Base-by-base conservation (phyloP, 2,888 invertebrate species). In the Volucella inflata region DNA sequence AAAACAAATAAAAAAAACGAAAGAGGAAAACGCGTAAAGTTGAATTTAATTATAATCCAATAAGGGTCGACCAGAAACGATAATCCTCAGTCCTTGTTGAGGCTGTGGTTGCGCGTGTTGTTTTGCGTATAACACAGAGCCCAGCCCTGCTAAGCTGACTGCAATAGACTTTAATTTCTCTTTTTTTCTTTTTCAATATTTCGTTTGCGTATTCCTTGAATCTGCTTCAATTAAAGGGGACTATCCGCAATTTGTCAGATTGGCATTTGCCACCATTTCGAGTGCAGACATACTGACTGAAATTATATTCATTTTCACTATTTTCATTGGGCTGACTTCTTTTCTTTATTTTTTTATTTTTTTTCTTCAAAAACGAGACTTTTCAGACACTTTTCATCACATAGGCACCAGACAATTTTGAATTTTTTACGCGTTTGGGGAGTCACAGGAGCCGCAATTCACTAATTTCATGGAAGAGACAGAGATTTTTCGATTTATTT, bases 41-140 rank as follows among this genome's bases (percentile, higher is more conserved):
- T 48, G 30, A 55, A 79, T 74, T 78, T 79, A 83, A 74, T 84
- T 84, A 79, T 79, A 84, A 84, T 84, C 83, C 83, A 84, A 79
- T 79, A 74, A 78, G 70, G 55, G 83, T 83, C 74, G 79, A 44
- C 46, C 38, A 44, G 53, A 55, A 57, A 75, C 50, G 74, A 68
- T 83, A 84, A 84, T 84, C 79, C 83, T 53, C 79, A 59, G 67
- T 79, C 65, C 68, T 74, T 72, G 48, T 57, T 79, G 62, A 59
- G 59, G 68, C 62, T 21, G 62, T 67, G 48, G 55, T 68, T 74
- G 48, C 38, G 42, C 51, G 44, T 76, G 57, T 14, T 14, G 65
- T 46, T 14, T 48, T 48, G 57, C 42, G 59, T 68, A 60, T 40
- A 12, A 55, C 36, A 50, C 55, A 55, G 16, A 72, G 80, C 50